phyloP scores from a whole-genome alignment of 2,797 vertebrate species.

The Neoniphon sammara region DNA sequence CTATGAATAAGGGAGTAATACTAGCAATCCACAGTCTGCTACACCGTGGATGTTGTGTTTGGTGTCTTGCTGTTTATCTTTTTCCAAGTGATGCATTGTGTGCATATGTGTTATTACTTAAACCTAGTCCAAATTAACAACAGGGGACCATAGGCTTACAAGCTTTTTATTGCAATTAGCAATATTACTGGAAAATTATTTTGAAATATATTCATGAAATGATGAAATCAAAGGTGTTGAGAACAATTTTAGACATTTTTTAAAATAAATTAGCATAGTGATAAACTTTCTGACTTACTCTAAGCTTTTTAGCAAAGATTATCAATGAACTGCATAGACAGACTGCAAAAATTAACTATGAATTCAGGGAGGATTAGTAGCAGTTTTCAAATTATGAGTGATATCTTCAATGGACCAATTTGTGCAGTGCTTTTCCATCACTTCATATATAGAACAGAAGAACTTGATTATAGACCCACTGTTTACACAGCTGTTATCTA shows the following conservation, averaged over 20 bases:
- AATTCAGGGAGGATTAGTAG: not conserved
- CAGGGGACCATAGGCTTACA: not conserved
- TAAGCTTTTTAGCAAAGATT: not conserved
- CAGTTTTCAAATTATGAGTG: not conserved
- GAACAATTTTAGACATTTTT: not conserved
- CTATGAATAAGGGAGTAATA: too few species aligned
- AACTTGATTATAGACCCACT: not conserved
- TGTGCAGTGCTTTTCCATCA: not conserved
- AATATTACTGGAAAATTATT: not conserved
- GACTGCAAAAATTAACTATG: not conserved
- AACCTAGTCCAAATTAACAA: not conserved
- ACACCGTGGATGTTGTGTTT: too few species aligned
- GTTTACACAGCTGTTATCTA: not conserved
- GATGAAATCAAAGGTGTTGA: too few species aligned
- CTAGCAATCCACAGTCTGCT: too few species aligned
- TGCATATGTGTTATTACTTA: not conserved
- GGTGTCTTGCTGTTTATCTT: not conserved
- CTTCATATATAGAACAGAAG: not conserved
- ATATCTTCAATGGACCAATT: not conserved
- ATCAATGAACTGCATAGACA: not conserved
- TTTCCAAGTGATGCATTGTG: not conserved
- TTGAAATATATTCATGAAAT: not conserved
- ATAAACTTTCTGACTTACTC: not conserved
- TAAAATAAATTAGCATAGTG: conserved; percentile 34
- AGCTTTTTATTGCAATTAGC: not conserved